phyloP scores from a whole-genome alignment of 2,797 vertebrate species.

The Pantherophis alleghaniensis region DNA sequence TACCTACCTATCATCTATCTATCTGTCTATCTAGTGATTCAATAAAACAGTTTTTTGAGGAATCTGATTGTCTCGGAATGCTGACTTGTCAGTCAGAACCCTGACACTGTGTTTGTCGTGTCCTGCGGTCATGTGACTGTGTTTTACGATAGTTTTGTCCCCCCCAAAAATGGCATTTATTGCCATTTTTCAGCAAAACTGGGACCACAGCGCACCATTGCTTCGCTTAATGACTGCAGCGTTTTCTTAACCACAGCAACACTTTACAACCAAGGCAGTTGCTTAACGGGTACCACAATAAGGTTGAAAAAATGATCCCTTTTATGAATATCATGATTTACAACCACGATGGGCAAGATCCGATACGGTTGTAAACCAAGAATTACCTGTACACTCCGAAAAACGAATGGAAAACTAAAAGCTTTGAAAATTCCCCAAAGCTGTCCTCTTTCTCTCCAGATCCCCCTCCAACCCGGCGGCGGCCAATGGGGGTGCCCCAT shows the following conservation, averaged over 20 bases:
- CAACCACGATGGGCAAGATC: not conserved
- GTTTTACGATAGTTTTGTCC: not conserved
- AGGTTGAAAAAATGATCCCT: too few relatives aligned
- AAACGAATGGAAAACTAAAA: not conserved
- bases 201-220: not conserved
- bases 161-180: too few relatives aligned
- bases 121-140: not conserved
- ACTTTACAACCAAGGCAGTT: not conserved
- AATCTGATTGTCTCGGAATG: too few relatives aligned
- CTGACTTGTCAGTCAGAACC: too few relatives aligned
- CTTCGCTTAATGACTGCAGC: not conserved
- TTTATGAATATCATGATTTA: not conserved
- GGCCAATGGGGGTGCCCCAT: slow-evolving; percentile 64
- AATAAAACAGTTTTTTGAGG: too few relatives aligned
- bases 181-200: not conserved
- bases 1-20: too few relatives aligned
- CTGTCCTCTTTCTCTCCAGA: slow-evolving; percentile 58
- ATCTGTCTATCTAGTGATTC: too few relatives aligned
- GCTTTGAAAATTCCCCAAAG: not conserved
- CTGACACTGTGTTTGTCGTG: too few relatives aligned
- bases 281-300: not conserved
- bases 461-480: slow-evolving; percentile 76
- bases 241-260: not conserved
- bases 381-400: too few relatives aligned
- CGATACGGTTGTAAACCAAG: not conserved